Evolutionary conservation across 1,140 invertebrate species (phyloP), one percentile per base, ranked within the genome.

Genomic region (Asobara japonica): DNA sequence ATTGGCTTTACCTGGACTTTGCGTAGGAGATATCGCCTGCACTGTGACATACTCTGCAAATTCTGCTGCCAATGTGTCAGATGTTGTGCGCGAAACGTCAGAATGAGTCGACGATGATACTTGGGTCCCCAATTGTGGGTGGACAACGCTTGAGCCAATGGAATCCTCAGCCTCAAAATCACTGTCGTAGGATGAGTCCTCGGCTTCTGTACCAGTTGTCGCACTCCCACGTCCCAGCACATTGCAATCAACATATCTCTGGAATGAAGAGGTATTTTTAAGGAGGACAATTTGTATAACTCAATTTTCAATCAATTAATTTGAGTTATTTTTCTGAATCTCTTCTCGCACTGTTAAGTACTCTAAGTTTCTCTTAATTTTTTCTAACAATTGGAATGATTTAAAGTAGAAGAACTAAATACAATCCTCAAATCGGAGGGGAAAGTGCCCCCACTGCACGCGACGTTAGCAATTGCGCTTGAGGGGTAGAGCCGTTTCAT

Each of bases 101-200:
- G 93, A 89, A 82, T 96, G 95, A 0, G 85, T 81, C n/a, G 84
- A 80, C 6, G 84, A 75, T 16, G 82, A 81, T 1, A 83, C 75
- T 27, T 85, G 79, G 8, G 82, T 82, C 29, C 80, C 83, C 70
- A 83, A 68, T 65, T 80, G 83, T 20, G 81, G 77, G 56, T 86
- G 76, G 20, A 81, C 74, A n/a, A 78, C 75, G 48, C 79, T 81
- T 13, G 83, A 77, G 7, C 81, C 76, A 22, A 86, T 75, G 3
- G 87, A 84, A 33, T 92, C 91, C 60, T 93, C 91, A 13, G 85
- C 89, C 62, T 95, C 94, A 79, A 91, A 94, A 84, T 96, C 94
- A 4, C 94, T 95, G 85, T 96, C 95, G 83, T 96, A 96, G 74
- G 94, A 95, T 22, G 94, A 95, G 83, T 96, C 95, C 80, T 95